Conservation (phyloP, 92 coral and sea anemone species). For the Ricordea florida region DNA sequence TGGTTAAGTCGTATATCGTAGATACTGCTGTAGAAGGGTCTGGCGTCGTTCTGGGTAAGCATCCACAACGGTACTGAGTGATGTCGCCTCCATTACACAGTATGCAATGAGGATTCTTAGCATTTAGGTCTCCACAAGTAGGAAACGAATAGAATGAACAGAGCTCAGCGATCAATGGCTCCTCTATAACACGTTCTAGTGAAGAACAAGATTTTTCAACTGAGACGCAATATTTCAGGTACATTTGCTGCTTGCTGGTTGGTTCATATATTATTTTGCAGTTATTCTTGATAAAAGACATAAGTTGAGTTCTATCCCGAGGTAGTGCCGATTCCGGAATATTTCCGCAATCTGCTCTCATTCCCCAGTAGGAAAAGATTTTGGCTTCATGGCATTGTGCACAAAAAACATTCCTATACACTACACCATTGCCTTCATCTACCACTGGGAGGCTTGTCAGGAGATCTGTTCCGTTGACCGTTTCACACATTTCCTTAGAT, state of each 20-base stretch:
- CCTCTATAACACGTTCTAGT: background rate
- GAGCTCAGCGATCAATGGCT: background rate
- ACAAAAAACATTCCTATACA: conserved; percentile 21
- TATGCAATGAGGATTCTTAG: conserved; percentile 3
- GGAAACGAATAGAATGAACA: conserved; percentile 19
- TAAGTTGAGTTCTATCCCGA: background rate
- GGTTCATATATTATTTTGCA: conserved; percentile 1
- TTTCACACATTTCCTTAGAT: background rate
- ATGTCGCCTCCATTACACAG: conserved; percentile 7
- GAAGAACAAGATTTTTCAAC: background rate
- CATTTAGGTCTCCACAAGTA: background rate
- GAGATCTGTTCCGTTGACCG: background rate
- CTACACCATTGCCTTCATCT: background rate
- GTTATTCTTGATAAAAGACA: conserved; percentile 4
- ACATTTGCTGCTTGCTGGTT: background rate
- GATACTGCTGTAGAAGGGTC: background rate
- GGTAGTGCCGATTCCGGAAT: conserved; percentile 3
- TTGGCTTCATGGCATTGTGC: background rate
- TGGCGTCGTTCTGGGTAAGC: background rate
- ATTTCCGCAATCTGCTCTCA: conserved; percentile 3
- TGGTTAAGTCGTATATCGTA: too few species aligned
- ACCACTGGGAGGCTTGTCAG: conserved; percentile 2
- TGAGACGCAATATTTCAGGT: background rate
- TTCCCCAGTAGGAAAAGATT: conserved; percentile 3
- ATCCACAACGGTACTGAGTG: background rate